A percentile compares a stretch with the other conserved stretches of the same genome.
These are phyloP conservation scores for Platysternon megacephalum DNA, from an alignment of 2,113 vertebrate genomes.

Conservation along the genomic window DNA sequence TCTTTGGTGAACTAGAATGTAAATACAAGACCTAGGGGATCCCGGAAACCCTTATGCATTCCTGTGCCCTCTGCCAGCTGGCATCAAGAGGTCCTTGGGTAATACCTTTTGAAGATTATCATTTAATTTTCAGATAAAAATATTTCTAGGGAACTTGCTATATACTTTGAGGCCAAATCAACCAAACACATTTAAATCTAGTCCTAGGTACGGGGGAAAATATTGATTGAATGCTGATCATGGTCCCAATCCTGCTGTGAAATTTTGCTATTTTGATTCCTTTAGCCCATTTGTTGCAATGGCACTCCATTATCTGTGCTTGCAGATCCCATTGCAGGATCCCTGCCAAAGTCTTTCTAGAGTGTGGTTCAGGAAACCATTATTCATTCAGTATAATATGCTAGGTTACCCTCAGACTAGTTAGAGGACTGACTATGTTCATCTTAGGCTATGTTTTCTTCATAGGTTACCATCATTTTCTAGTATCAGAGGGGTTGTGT, in stretches of 20 bases:
- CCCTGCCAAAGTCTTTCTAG: not conserved
- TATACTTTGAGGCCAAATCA: not conserved
- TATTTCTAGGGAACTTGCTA: not conserved
- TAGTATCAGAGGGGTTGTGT: no score
- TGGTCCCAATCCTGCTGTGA: no score
- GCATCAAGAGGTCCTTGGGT: no score
- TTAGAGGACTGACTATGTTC: not conserved
- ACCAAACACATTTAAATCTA: not conserved
- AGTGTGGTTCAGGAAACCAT: not conserved
- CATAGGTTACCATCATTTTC: not conserved
- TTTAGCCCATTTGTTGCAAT: not conserved
- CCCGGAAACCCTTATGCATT: no score
- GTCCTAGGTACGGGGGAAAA: not conserved
- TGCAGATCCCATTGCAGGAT: not conserved
- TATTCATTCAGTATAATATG: not conserved
- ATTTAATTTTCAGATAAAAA: not conserved
- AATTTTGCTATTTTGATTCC: no score
- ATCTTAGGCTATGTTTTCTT: not conserved
- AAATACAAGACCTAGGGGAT: no score
- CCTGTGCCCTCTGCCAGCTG: no score
- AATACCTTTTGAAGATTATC: no score
- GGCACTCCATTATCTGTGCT: not conserved
- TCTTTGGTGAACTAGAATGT: no score
- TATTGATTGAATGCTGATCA: no score
- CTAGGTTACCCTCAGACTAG: conserved; percentile 1